phyloP scores from a whole-genome alignment of 1,140 invertebrate species.

The Helicoverpa zea region DNA sequence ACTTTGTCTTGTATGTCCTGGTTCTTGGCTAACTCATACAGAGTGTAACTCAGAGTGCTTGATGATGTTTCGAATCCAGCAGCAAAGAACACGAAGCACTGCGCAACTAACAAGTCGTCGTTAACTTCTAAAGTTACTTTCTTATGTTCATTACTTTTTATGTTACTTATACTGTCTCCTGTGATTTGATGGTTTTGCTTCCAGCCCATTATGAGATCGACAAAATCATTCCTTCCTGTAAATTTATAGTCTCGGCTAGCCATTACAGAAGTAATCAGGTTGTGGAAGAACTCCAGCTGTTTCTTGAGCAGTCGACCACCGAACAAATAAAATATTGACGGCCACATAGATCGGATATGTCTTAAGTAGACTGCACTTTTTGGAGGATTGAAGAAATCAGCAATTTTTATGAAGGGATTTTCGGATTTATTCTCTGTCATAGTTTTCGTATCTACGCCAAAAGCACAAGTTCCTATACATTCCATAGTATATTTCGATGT shows the following conservation, averaged over 20 bases:
- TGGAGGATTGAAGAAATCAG: constrained; percentile 65
- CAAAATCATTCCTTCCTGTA: constrained; percentile 63
- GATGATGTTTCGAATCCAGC: constrained; percentile 80
- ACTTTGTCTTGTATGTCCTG: constrained; percentile 87
- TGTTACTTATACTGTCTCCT: constrained; percentile 60
- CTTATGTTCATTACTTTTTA: constrained; percentile 50
- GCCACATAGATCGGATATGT: constrained; percentile 61
- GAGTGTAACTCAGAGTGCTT: constrained; percentile 84
- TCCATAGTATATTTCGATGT: constrained; percentile 87
- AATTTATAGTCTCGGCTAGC: constrained; percentile 55
- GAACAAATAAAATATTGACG: constrained; percentile 61
- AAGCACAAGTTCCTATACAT: constrained; percentile 87
- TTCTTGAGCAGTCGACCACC: constrained; percentile 55
- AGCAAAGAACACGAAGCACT: constrained; percentile 67
- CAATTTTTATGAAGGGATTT: constrained; percentile 85
- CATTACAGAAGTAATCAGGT: constrained; percentile 62
- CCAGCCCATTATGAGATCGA: constrained; percentile 64
- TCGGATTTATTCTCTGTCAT: constrained; percentile 65
- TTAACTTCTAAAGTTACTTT: constrained; percentile 56
- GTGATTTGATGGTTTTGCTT: constrained; percentile 58
- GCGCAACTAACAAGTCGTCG: constrained; percentile 72
- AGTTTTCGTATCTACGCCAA: constrained; percentile 87
- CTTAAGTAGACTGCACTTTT: constrained; percentile 49
- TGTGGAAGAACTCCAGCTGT: constrained; percentile 60
- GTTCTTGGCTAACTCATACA: constrained; percentile 87